Conservation (phyloP, 2,113 vertebrate species). For the Tetraodon nigroviridis region DNA sequence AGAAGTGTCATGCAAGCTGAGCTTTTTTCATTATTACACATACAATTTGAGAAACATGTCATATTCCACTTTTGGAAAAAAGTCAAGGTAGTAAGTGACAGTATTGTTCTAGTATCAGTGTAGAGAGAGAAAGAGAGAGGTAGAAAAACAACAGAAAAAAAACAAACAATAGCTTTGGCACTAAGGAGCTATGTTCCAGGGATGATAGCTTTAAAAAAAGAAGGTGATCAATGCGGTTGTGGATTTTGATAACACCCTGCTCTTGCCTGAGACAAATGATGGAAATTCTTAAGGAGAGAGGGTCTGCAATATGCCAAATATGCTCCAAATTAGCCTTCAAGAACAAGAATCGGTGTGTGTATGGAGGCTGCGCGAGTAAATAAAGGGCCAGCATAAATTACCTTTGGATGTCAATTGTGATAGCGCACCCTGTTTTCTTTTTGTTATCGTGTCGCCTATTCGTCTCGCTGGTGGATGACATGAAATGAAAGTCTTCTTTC, state of each 20-base stretch:
- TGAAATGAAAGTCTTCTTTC: constrained; percentile 75
- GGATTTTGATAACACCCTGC: constrained; percentile 70
- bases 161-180: constrained; percentile 69
- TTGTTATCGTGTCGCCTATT: constrained; percentile 71
- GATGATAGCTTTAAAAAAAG: constrained; percentile 51
- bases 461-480: constrained; percentile 73
- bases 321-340: constrained; percentile 77
- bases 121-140: neutral
- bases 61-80: constrained; percentile 55
- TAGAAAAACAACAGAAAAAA: constrained; percentile 52
- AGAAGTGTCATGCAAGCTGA: constrained; percentile 61
- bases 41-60: constrained; percentile 56
- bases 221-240: constrained; percentile 69
- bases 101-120: constrained; percentile 63
- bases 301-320: constrained; percentile 67
- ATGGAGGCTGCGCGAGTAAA: constrained; percentile 57
- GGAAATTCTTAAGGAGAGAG: constrained; percentile 65
- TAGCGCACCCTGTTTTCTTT: constrained; percentile 70
- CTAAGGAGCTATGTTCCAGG: constrained; percentile 64
- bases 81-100: constrained; percentile 68
- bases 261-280: constrained; percentile 71
- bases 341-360: constrained; percentile 52
- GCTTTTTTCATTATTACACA: constrained; percentile 68
- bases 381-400: constrained; percentile 78
- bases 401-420: constrained; percentile 73